These are phyloP conservation scores for Agrilus planipennis DNA, from an alignment of 1,140 invertebrate species.

Conservation along the genomic window DNA sequence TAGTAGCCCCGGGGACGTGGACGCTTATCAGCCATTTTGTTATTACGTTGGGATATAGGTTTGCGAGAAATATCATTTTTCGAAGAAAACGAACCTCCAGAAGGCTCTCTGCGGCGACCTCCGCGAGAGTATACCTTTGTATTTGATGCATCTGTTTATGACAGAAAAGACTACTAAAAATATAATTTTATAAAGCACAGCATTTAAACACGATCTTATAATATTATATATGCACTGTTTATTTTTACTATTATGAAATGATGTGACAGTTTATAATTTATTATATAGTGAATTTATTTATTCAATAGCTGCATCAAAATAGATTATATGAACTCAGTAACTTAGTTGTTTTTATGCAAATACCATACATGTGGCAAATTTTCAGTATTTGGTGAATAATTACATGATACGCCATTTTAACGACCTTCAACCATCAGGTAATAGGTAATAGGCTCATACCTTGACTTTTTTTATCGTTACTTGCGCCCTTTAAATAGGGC, in stretches of 20 bases:
- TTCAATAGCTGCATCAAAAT: too few species aligned
- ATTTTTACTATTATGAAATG: too few species aligned
- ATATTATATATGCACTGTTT: too few species aligned
- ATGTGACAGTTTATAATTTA: too few species aligned
- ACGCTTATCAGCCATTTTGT: conserved; percentile 54
- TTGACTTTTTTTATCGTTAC: conserved; percentile 59
- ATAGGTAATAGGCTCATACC: conserved; percentile 46
- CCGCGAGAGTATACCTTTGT: conserved; percentile 50
- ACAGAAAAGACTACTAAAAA: conserved; percentile 4
- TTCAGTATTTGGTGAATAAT: too few species aligned
- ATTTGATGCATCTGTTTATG: conserved; percentile 39
- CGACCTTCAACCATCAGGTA: not conserved
- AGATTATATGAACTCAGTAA: too few species aligned
- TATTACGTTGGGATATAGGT: conserved; percentile 46
- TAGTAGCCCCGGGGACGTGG: conserved; percentile 55
- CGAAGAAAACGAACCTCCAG: conserved; percentile 37
- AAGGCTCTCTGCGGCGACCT: conserved; percentile 49
- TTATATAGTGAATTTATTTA: too few species aligned
- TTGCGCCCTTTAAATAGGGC: conserved; percentile 45
- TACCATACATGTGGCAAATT: too few species aligned
- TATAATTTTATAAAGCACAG: too few species aligned
- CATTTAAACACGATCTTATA: too few species aligned
- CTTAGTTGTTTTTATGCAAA: too few species aligned
- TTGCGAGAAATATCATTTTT: conserved; percentile 51
- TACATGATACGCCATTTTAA: conserved; percentile 2